Percentiles rank a stretch among this genome's conserved stretches.
Evolutionary conservation across 2,113 vertebrate genomes (phyloP).

Genomic region (Sciurus niger): DNA sequence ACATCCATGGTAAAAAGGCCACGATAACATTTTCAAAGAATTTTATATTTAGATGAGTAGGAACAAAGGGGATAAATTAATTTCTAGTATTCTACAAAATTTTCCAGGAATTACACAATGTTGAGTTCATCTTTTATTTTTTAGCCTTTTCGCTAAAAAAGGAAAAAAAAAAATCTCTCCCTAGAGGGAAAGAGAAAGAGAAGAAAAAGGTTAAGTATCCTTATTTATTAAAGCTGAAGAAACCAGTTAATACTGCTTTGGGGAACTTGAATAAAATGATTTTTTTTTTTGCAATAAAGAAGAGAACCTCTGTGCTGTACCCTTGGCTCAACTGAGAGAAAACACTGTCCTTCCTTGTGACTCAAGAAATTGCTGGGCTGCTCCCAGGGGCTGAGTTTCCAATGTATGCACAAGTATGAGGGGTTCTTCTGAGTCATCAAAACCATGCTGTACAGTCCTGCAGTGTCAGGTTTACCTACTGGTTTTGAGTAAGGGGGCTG

Average conservation of each 20-base stretch:
- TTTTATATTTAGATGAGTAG: neutral
- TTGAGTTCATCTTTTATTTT: neutral
- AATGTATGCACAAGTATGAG: neutral
- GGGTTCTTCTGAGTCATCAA: neutral
- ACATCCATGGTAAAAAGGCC: neutral
- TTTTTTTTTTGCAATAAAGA: neutral
- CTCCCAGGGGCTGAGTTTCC: neutral
- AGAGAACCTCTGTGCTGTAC: neutral
- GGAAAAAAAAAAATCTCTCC: neutral
- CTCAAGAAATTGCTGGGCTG: neutral
- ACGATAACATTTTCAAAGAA: neutral
- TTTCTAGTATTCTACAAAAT: conserved; percentile 6
- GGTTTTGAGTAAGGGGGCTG: neutral
- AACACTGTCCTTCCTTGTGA: neutral
- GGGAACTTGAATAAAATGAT: neutral
- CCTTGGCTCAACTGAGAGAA: neutral
- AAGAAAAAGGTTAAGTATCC: neutral
- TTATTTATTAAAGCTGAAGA: conserved; percentile 12
- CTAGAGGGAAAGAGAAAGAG: neutral
- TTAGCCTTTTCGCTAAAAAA: neutral
- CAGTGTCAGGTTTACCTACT: neutral
- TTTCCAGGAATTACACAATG: neutral
- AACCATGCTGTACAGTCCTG: neutral
- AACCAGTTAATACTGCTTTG: neutral
- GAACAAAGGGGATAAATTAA: neutral